Evolutionary conservation across 1,140 invertebrate genomes (phyloP), one percentile per base, ranked within the genome.

Genomic region (Tetraneura akinire): DNA sequence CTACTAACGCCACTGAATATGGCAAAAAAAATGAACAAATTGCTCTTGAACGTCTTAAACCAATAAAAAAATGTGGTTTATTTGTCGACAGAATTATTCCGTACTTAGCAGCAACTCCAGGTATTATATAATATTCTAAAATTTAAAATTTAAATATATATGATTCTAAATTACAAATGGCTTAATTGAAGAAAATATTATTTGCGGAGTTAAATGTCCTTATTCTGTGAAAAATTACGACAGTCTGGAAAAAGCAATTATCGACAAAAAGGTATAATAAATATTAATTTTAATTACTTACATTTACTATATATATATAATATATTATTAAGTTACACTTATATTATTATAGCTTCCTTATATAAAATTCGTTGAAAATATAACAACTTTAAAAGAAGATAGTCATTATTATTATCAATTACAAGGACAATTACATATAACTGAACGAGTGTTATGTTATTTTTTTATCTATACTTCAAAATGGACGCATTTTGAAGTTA

Each of bases 341-440:
- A 21, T 26, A 10, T 60, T 60, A 10, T 10, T 23, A 21, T 11
- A 60, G 55, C n/a, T 60, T 21, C 23, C 55, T 16, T 60, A 60
- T n/a, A 60, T 60, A n/a, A 10, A 23, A 23, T 11, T 21, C 23
- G 23, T 21, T 21, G 23, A 60, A 11, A n/a, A 60, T 23, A n/a
- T 10, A 21, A 23, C 11, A 21, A 21, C n/a, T 23, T 26, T 60
- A 21, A 60, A 60, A 60, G 23, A 60, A 60, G 55, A 60, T 26
- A 21, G 23, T 60, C 55, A 60, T 10, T 60, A 60, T 60, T 60
- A n/a, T 60, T 60, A 23, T n/a, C 55, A 60, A 60, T 21, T 60
- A n/a, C 55, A 60, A 14, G 55, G 55, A n/a, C 55, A 60, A n/a
- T 26, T 60, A 60, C 55, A 60, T n/a, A 60, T 60, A n/a, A 60